Percentiles rank a stretch among this genome's conserved stretches.
Conservation (phyloP, 2,797 vertebrate species). For the Cossypha niveicapilla region DNA sequence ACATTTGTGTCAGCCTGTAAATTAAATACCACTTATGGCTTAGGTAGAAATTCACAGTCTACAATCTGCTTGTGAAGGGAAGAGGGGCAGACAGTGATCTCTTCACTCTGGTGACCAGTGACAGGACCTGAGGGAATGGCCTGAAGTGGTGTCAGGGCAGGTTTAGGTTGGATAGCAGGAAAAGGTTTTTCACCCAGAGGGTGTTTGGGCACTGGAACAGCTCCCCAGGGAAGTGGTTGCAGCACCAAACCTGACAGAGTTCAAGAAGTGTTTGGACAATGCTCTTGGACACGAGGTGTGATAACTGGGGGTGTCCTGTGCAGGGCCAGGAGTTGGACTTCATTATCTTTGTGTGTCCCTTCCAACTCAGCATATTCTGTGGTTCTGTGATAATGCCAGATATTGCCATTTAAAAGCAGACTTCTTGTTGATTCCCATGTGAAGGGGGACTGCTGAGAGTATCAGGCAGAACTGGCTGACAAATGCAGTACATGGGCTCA, state of each 20-base stretch:
- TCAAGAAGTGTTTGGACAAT: accelerated
- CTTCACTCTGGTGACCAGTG: neutral
- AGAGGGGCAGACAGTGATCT: neutral
- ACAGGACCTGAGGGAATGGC: neutral
- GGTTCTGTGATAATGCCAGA: neutral
- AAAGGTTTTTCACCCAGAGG: neutral
- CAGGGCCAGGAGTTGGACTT: neutral
- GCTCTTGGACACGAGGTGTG: accelerated
- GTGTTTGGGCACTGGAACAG: neutral
- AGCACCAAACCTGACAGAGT: neutral
- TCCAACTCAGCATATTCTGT: neutral
- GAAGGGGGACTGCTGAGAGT: neutral
- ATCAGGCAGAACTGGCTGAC: neutral
- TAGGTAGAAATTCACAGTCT: neutral
- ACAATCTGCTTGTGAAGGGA: neutral
- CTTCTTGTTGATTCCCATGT: neutral
- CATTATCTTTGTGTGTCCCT: neutral
- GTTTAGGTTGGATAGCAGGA: neutral
- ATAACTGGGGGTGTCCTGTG: neutral
- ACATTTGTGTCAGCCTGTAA: neutral
- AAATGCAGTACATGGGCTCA: neutral
- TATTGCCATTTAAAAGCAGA: neutral
- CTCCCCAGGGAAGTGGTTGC: too few species aligned
- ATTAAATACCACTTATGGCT: neutral
- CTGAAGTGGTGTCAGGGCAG: neutral